Evolutionary conservation across 2,113 vertebrate genomes (phyloP).

Genomic region (Scalopus aquaticus): DNA sequence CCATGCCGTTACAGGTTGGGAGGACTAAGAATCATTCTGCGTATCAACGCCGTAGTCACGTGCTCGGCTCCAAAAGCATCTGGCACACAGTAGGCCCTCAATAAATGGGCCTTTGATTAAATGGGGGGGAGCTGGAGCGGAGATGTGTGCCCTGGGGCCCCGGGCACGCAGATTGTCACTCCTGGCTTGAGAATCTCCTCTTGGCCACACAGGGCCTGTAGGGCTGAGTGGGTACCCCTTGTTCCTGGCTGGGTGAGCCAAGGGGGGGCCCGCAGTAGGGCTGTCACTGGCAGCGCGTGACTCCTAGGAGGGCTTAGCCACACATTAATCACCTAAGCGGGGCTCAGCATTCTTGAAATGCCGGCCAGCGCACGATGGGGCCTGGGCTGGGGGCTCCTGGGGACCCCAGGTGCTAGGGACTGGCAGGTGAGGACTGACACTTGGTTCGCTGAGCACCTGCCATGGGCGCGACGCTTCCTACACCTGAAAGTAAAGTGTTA

Average conservation of each 20-base stretch:
- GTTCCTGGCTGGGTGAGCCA: neutral
- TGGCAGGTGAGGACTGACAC: neutral
- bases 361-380: conserved; percentile 38
- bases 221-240: neutral
- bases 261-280: neutral
- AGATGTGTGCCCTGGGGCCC: neutral
- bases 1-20: fast-evolving
- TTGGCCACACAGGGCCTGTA: fast-evolving
- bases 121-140: neutral
- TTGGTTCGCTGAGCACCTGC: neutral
- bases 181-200: neutral
- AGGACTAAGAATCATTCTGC: neutral
- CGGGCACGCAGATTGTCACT: neutral
- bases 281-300: conserved; percentile 82
- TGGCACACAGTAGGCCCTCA: neutral
- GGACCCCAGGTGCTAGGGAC: conserved; percentile 53
- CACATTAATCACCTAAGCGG: conserved; percentile 88
- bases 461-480: fast-evolving
- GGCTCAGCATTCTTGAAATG: conserved; percentile 82
- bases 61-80: neutral
- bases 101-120: neutral
- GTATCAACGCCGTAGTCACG: fast-evolving
- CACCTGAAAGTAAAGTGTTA: neutral
- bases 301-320: conserved; percentile 82
- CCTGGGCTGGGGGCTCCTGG: conserved; percentile 43